Evolutionary conservation across 37 sponge, comb jelly and placozoan species (phyloP), one percentile per base, ranked within the genome.

Genomic region (Spongilla lacustris): DNA sequence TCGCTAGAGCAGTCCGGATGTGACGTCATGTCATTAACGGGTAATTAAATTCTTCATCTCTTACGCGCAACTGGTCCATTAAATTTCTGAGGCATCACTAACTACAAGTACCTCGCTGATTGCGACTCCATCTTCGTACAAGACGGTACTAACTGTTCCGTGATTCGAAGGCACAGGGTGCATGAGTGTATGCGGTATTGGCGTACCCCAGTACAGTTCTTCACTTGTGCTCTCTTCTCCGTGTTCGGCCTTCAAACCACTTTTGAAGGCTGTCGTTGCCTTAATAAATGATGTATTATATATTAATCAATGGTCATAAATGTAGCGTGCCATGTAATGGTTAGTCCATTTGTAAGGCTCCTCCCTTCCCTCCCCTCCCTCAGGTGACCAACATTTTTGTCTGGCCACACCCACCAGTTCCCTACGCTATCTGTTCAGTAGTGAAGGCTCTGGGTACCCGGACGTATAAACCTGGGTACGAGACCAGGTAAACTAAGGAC

Each of bases 11-110:
- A 19, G 35, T 32, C n/a, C n/a, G n/a, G n/a, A n/a, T n/a, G n/a
- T n/a, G n/a, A n/a, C n/a, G n/a, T n/a, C n/a, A n/a, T n/a, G n/a
- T n/a, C n/a, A n/a, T n/a, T n/a, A n/a, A n/a, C n/a, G n/a, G n/a
- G n/a, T n/a, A n/a, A n/a, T n/a, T n/a, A n/a, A n/a, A n/a, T n/a
- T n/a, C n/a, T n/a, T n/a, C n/a, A n/a, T n/a, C n/a, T n/a, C n/a
- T 14, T 2, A 34, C 3, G 30, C 22, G 66, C 36, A 33, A 36
- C 4, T 21, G 81, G 2, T 66, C 81, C 8, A 78, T 77, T 41
- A 77, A 90, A 78, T 36, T 92, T 38, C 69, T 92, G 46, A 25
- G 92, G 92, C 26, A 87, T 92, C 48, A 87, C 88, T 4, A 36
- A 84, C 28, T 92, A 87, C 73, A 84, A 87, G 69, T 87, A 87